A percentile compares a stretch with the other conserved stretches of the same genome.
Conservation (phyloP, 1,140 invertebrate species). For the Andricus grossulariae region DNA sequence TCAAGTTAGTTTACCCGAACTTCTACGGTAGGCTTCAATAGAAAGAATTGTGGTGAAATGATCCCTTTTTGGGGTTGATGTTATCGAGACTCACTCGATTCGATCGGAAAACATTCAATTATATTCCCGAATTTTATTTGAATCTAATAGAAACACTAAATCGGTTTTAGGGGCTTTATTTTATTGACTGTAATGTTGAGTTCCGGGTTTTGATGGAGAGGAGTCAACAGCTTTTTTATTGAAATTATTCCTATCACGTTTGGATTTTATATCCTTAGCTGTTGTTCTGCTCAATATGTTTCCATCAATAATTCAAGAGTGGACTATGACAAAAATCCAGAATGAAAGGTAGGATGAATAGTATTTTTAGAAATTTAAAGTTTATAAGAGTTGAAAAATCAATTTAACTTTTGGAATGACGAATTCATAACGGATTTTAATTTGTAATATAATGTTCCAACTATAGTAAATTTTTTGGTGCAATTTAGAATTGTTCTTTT, state of each 20-base stretch:
- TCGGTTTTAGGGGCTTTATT: conserved; percentile 9
- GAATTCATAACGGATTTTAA: too few relatives aligned
- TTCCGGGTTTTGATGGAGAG: neutral
- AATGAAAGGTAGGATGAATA: neutral
- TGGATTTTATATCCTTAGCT: conserved; percentile 9
- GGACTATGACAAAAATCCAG: neutral
- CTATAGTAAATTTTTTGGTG: too few relatives aligned
- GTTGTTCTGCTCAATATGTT: conserved; percentile 2
- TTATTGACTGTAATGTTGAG: neutral
- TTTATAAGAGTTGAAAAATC: too few relatives aligned
- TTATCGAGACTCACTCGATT: conserved; percentile 14
- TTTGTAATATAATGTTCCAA: too few relatives aligned
- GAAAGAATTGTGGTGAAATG: neutral
- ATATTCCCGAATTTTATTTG: conserved; percentile 24
- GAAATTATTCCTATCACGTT: neutral
- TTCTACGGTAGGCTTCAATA: conserved; percentile 2
- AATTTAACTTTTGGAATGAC: too few relatives aligned
- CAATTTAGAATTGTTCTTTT: too few relatives aligned
- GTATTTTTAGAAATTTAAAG: too few relatives aligned
- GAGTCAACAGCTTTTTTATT: neutral
- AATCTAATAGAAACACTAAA: conserved; percentile 1
- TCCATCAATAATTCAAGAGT: conserved; percentile 24
- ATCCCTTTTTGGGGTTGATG: neutral
- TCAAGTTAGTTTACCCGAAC: conserved; percentile 9
- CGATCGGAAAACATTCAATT: conserved; percentile 8